Evolutionary conservation across 2,113 vertebrate species (phyloP), one percentile per base, ranked within the genome.

Genomic region (Nematolebias whitei): DNA sequence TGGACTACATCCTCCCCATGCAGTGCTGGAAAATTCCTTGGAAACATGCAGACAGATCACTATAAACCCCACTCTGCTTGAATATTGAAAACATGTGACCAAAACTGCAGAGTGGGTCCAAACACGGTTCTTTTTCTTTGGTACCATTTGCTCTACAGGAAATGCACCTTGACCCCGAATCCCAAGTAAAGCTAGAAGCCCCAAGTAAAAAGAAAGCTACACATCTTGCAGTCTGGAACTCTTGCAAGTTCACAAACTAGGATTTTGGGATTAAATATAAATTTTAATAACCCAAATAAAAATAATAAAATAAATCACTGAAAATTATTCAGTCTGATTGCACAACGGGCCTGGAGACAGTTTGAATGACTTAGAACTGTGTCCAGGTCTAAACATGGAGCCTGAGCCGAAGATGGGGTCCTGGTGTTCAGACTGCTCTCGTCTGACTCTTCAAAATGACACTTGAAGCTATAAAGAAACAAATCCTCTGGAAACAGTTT

Each of bases 401-500:
- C 71, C 6, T 0, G 12, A 55, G 71, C 56, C 71, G 80, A 74
- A 87, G 78, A 82, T 60, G 49, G 63, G 22, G 62, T 44, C 64
- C 38, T 55, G 78, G 74, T 75, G 76, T 86, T 83, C 80, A 64
- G 63, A 73, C 78, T 76, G 76, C 75, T 76, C 74, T 71, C 82
- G 82, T 89, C 87, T 84, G 80, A 86, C 88, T 85, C 80, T 85
- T 77, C 74, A 89, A 85, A 87, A 71, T n/a, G n/a, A n/a, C n/a
- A n/a, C n/a, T n/a, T n/a, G n/a, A n/a, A n/a, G n/a, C n/a, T n/a
- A n/a, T n/a, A n/a, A n/a, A n/a, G n/a, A n/a, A n/a, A n/a, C n/a
- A n/a, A n/a, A n/a, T n/a, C n/a, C n/a, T n/a, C n/a, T n/a, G n/a
- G n/a, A n/a, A n/a, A n/a, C n/a, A n/a, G n/a, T n/a, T n/a, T n/a